Evolutionary conservation across 1,140 invertebrate species (phyloP), one percentile per base, ranked within the genome.

Genomic region (Philotrypesis tridentata): DNA sequence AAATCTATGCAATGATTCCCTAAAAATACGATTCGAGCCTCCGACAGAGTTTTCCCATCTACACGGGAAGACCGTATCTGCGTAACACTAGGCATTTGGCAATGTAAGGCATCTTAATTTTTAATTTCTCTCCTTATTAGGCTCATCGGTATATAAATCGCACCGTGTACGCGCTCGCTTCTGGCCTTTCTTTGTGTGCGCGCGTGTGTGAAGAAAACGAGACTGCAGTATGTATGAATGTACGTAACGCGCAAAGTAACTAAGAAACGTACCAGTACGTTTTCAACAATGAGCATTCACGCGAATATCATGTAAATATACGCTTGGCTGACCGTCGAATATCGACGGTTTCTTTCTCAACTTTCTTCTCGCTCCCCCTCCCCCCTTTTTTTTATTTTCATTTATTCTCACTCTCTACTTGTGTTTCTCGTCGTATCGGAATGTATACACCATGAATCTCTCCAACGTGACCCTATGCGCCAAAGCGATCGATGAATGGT

Each of bases 241-340:
- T 27, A 67, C 25, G 17, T 31, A 74, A n/a, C 55, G 79, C 70
- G 71, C 61, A 68, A 74, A 74, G 60, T 85, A 85, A 84, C 80
- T 84, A 85, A 84, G 79, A 86, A 89, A 91, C 89, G 88, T 90
- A 90, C 88, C 88, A 89, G 90, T 89, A 91, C 87, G 90, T 91
- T 89, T 88, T 82, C 79, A 88, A 87, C 86, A 87, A 88, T 85
- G 75, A 82, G 81, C 87, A 85, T 84, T 85, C 79, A 86, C 82
- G 70, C 76, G 63, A 77, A 21, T 60, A 60, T 27, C 33, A 21
- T 63, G 63, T 77, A 82, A 82, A 73, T 72, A 72, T 33, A 70
- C 71, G 71, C 37, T 60, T n/a, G 25, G 48, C 55, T 74, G 7
- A 23, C 55, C 68, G n/a, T 78, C 80, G 75, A 82, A 72, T 37